Evolutionary conservation across 2,797 vertebrate genomes (phyloP), one percentile per base, ranked within the genome.

Genomic region (Coranthus polyacanthus): DNA sequence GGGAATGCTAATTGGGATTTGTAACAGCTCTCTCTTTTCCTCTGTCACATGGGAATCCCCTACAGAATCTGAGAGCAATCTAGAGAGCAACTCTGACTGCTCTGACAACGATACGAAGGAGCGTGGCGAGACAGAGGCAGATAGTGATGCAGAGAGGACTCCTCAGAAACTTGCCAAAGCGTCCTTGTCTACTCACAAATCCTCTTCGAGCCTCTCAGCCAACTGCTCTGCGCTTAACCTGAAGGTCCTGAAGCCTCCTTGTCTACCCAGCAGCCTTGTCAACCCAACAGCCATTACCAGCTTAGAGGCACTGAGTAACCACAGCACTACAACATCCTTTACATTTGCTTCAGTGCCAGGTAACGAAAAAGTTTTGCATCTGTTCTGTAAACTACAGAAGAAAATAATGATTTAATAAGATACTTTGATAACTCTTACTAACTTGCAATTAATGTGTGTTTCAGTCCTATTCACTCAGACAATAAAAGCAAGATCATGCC

Each of bases 31-130:
- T 58, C 38, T 51, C 45, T 61, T 32, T 46, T 5, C 10, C 24
- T 37, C 17, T 22, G 17, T 51, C 51, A 39, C 12, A 0, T 71
- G 71, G 61, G 51, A 72, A 73, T 75, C 69, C 55, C 45, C 56
- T 44, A 49, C 90, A 98, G 97, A 97, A 81, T 97, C 95, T 15
- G 96, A 96, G 88, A 98, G 95, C 92, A 96, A 95, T 91, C 95
- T 95, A 75, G 96, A 96, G 60, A 96, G 94, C 20, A 95, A 96
- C 88, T 95, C 96, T 24, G 96, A 96, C 62, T 93, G 89, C 67
- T 96, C 96, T 37, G 96, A 96, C 79, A 95, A 96, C 78, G 94
- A 95, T 72, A 85, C 92, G 82, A 97, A 96, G 92, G 94, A 96
- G 79, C 91, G 86, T 42, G 92, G 94, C 47, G 95, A 95, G 82